phyloP scores from a whole-genome alignment of 2,113 vertebrate species.

The Aepyceros melampus region DNA sequence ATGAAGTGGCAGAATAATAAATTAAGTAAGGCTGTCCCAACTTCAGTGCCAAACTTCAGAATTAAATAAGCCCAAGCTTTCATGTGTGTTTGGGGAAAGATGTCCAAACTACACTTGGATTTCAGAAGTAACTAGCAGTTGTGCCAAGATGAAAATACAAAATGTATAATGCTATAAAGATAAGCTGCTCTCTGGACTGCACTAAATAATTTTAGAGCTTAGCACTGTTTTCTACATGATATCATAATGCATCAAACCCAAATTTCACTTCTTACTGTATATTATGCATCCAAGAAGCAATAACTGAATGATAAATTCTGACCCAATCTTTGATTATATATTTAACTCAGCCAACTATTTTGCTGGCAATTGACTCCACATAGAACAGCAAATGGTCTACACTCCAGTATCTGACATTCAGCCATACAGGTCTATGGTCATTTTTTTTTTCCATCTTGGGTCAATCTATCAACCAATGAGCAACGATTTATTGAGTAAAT shows the following conservation, averaged over 20 bases:
- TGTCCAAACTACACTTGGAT: neutral
- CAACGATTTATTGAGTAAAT: neutral
- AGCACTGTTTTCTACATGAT: conserved; percentile 26
- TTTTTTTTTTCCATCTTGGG: neutral
- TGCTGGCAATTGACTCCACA: neutral
- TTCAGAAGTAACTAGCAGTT: neutral
- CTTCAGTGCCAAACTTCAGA: neutral
- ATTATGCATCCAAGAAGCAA: neutral
- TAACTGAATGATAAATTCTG: neutral
- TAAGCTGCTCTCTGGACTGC: neutral
- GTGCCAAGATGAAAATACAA: neutral
- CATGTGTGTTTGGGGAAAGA: neutral
- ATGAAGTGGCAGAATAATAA: neutral
- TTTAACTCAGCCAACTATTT: neutral
- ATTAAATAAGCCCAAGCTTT: neutral
- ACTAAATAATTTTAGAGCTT: conserved; percentile 45
- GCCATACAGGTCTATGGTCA: neutral
- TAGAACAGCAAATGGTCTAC: neutral
- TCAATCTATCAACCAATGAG: neutral
- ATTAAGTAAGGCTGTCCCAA: neutral
- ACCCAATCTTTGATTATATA: neutral
- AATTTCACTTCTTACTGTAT: neutral
- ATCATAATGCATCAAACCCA: neutral
- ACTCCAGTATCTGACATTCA: neutral
- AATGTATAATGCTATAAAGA: neutral